Evolutionary conservation across 2,113 vertebrate species (phyloP).

Genomic region (Todiramphus saurophagus): DNA sequence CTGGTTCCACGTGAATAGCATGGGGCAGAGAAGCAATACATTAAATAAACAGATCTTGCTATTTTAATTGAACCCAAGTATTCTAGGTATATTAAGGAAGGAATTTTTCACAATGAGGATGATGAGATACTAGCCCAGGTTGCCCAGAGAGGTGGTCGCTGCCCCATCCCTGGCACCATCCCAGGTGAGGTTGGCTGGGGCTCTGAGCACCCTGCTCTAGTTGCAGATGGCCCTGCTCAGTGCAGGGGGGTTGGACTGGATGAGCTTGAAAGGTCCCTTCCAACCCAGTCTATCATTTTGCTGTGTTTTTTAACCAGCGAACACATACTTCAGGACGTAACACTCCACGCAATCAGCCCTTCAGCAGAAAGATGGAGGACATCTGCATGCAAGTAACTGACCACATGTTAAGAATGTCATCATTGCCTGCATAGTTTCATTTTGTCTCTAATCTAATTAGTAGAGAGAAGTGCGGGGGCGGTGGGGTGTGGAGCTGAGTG

Average conservation of each 20-base stretch:
- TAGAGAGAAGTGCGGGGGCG: conserved; percentile 4
- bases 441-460: conserved; percentile 80
- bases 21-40: background rate
- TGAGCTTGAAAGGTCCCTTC: background rate
- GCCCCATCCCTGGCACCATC: background rate
- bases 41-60: background rate
- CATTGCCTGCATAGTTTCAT: conserved; percentile 81
- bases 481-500: background rate
- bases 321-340: background rate
- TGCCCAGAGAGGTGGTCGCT: background rate
- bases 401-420: conserved; percentile 75
- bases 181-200: accelerated
- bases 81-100: background rate
- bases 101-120: background rate
- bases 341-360: conserved; percentile 41
- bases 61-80: background rate
- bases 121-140: background rate
- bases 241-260: background rate
- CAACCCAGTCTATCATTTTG: background rate
- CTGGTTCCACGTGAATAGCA: background rate
- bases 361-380: conserved; percentile 43
- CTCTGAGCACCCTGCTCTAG: background rate
- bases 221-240: background rate
- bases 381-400: conserved; percentile 74
- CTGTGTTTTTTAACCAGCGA: conserved; percentile 15